Evolutionary conservation across 1,140 invertebrate genomes (phyloP), one percentile per base, ranked within the genome.

Genomic region (Protaetia brevitarsis): DNA sequence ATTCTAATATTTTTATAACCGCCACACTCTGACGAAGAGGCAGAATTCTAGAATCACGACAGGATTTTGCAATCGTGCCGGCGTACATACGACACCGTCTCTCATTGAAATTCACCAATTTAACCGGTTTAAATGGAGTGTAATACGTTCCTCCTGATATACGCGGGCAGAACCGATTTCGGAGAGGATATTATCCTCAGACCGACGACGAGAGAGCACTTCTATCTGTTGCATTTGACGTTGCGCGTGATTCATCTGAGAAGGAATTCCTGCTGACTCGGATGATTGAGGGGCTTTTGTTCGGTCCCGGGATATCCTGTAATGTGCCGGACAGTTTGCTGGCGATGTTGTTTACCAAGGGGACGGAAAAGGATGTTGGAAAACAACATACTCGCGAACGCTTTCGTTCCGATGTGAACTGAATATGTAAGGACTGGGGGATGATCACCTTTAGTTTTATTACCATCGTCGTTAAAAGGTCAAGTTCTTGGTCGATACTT

Each of bases 201-300:
- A 51, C 41, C 41, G 19, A 19, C 34, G n/a, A 37, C 34, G 41
- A 51, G 16, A 19, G 16, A n/a, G 16, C 41, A 51, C 19, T 51
- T 51, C 41, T 51, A 51, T 51, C 41, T 51, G 41, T 51, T 51
- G 41, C 41, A 51, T 51, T 51, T 51, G 41, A 51, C 41, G 41
- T 51, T 51, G 16, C 26, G 26, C 11, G 41, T 51, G 41, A 51
- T 51, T 51, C 41, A 51, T 51, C 41, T 51, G 2, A 10, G 16
- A 51, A 51, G 41, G 41, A 51, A 51, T 51, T 51, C 41, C 41
- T 51, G 41, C 41, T 51, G 41, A 51, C 41, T 51, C 41, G 26
- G 19, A 51, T 51, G 41, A 51, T 51, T 51, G 41, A 51, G 19
- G 19, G n/a, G 41, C 16, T 19, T 7, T 51, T 51, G 41, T 51